These are phyloP conservation scores for Meloidogyne hapla DNA, from an alignment of 1,140 invertebrate species.

Conservation along the genomic window DNA sequence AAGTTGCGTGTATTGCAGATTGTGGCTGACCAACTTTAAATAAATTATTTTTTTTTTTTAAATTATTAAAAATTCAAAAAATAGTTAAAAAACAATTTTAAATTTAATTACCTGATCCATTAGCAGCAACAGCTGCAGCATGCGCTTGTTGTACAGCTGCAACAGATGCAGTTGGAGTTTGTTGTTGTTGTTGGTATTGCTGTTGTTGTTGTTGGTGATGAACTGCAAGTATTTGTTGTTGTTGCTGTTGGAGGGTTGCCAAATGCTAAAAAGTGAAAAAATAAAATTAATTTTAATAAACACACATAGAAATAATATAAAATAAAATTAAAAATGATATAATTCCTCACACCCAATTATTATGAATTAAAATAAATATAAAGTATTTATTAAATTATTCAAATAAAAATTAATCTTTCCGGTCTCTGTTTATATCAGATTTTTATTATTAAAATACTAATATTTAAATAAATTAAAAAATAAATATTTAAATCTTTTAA, in stretches of 20 bases:
- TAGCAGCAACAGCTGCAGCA: conserved; percentile 14
- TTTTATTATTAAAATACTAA: too few relatives aligned
- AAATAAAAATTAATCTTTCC: too few relatives aligned
- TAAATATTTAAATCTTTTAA: too few relatives aligned
- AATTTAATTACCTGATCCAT: neutral
- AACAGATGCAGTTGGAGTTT: neutral
- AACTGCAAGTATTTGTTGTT: conserved; percentile 24
- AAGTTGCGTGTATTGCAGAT: conserved; percentile 11
- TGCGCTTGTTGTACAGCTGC: conserved; percentile 17
- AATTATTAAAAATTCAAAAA: too few relatives aligned
- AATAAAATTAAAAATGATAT: neutral
- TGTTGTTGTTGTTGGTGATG: conserved; percentile 36
- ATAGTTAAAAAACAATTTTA: neutral
- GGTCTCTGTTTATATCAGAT: too few relatives aligned
- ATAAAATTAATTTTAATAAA: conserved; percentile 7
- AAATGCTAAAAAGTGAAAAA: conserved; percentile 24
- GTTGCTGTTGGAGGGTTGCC: conserved; percentile 31
- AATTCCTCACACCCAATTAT: neutral
- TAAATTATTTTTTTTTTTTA: too few relatives aligned
- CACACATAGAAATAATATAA: neutral
- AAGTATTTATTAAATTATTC: too few relatives aligned
- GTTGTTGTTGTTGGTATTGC: conserved; percentile 16
- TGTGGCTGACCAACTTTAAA: neutral
- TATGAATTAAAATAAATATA: neutral
- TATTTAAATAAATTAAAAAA: too few relatives aligned